These are phyloP conservation scores for Sialia sialis DNA, from an alignment of 2,113 vertebrate genomes.

Conservation along the genomic window DNA sequence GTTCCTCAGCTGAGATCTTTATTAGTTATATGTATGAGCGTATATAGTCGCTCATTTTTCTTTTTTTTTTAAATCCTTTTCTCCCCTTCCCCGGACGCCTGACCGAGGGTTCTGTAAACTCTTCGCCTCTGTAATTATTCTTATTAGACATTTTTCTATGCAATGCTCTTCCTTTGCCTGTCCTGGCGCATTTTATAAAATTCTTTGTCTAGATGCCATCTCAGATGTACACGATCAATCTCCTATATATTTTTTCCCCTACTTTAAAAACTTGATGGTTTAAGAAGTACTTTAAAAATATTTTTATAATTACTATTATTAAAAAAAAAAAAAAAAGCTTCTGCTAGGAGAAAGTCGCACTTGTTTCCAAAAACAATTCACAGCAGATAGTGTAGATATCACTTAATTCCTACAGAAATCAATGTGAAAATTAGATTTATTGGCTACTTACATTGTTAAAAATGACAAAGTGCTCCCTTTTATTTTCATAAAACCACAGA, in stretches of 20 bases:
- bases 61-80: background rate
- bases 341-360: background rate
- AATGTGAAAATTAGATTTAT: slow-evolving; percentile 79
- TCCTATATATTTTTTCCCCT: background rate
- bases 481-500: slow-evolving; percentile 77
- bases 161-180: background rate
- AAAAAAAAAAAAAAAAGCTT: background rate
- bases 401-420: slow-evolving; percentile 73
- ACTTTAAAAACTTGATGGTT: background rate
- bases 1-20: background rate
- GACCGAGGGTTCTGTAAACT: background rate
- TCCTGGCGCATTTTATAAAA: background rate
- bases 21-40: background rate
- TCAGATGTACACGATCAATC: background rate
- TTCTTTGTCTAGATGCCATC: background rate
- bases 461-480: slow-evolving; percentile 76
- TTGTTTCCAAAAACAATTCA: slow-evolving; percentile 59
- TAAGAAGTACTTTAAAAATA: background rate
- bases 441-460: slow-evolving; percentile 75
- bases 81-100: background rate
- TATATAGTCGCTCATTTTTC: background rate
- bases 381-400: slow-evolving; percentile 67
- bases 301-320: background rate
- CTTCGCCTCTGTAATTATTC: background rate
- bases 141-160: background rate